phyloP scores from a whole-genome alignment of 92 coral and sea anemone species.

The Palythoa caribaeorum region DNA sequence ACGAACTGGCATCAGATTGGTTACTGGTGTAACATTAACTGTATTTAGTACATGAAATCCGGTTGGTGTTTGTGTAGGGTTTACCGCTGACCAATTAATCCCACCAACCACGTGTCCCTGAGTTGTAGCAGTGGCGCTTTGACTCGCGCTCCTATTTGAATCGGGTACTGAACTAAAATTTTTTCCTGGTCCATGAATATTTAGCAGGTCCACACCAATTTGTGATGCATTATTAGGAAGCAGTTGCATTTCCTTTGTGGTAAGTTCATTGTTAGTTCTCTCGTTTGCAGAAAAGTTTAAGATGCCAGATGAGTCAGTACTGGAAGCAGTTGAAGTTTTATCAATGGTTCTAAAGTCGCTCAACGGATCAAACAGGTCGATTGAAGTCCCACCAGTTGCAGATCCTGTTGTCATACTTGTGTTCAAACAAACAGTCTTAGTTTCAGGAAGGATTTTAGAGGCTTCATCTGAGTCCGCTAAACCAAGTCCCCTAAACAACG shows the following conservation, averaged over 20 bases:
- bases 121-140: not conserved
- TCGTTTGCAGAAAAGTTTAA: not conserved
- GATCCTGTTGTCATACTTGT: not conserved
- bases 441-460: not conserved
- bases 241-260: not conserved
- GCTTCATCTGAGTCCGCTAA: constrained; percentile 2
- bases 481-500: constrained; percentile 33
- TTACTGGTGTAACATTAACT: not conserved
- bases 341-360: not conserved
- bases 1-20: not conserved
- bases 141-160: not conserved
- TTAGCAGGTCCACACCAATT: not conserved
- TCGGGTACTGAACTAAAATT: not conserved
- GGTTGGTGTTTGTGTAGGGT: not conserved
- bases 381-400: not conserved
- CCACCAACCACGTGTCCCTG: not conserved
- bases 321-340: not conserved
- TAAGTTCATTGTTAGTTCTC: not conserved
- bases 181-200: not conserved
- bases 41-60: not conserved
- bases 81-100: not conserved
- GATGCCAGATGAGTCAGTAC: not conserved
- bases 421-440: not conserved
- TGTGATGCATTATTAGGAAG: not conserved
- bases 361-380: constrained; percentile 32